A percentile compares a stretch with the other conserved stretches of the same genome.
Conservation (phyloP, 2,113 vertebrate genomes). For the Prunella himalayana region DNA sequence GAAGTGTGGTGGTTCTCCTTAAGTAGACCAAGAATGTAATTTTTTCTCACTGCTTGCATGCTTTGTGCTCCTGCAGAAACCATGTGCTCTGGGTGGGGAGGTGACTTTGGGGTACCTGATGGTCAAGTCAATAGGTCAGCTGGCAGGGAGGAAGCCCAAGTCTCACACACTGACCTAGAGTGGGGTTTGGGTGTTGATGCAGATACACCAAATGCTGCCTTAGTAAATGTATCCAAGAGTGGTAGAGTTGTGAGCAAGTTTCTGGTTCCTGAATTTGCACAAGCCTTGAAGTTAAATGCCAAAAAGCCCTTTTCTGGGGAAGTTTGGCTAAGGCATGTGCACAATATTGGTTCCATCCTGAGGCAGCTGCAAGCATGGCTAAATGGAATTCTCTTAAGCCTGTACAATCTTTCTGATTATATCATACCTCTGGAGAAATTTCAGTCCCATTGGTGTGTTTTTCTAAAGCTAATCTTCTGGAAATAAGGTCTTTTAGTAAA, state of each 20-base stretch:
- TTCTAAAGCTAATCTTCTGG: slow-evolving; percentile 1
- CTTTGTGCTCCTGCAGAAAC: accelerated
- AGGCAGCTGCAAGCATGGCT: background rate
- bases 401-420: background rate
- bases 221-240: background rate
- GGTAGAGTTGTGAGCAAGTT: accelerated
- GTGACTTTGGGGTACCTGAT: background rate
- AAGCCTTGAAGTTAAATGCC: background rate
- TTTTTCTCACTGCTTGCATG: background rate
- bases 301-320: background rate
- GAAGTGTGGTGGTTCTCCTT: background rate
- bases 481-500: slow-evolving; percentile 1
- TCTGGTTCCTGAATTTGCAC: background rate
- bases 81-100: background rate
- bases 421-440: background rate
- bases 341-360: background rate
- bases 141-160: background rate
- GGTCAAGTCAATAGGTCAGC: background rate
- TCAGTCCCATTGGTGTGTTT: background rate
- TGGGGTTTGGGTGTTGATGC: background rate
- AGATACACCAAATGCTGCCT: background rate
- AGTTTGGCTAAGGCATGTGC: background rate
- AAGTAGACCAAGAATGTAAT: background rate
- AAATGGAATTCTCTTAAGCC: background rate
- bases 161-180: no score